Evolutionary conservation across 2,888 invertebrate species (phyloP).

Genomic region (Trichogramma dendrolimi): DNA sequence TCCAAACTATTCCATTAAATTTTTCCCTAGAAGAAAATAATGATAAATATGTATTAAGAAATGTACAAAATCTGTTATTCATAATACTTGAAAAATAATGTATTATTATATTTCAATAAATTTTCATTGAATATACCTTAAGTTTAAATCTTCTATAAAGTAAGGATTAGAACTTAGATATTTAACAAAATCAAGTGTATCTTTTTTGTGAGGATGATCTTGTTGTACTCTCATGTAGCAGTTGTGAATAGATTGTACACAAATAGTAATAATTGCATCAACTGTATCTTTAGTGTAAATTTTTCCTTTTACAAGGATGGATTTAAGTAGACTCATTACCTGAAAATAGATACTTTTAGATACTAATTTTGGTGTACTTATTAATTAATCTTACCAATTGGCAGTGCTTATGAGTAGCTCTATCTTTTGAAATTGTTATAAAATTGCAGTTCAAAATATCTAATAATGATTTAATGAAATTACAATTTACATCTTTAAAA

Average conservation of each 20-base stretch:
- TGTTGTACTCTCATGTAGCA: constrained; percentile 46
- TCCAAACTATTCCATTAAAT: constrained; percentile 33
- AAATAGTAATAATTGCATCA: constrained; percentile 40
- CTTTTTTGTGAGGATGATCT: constrained; percentile 43
- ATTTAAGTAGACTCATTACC: constrained; percentile 43
- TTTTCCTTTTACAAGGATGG: constrained; percentile 37
- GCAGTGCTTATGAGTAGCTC: constrained; percentile 43
- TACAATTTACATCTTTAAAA: constrained; percentile 39
- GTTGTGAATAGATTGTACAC: constrained; percentile 36
- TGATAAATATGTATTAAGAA: too few relatives aligned
- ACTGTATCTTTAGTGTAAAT: constrained; percentile 33
- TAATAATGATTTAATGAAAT: constrained; percentile 39
- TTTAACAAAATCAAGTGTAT: constrained; percentile 41
- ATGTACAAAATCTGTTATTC: constrained; percentile 9
- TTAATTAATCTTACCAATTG: constrained; percentile 38
- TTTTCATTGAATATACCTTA: constrained; percentile 34
- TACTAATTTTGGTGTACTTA: background rate
- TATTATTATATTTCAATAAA: constrained; percentile 2
- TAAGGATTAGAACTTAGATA: constrained; percentile 37
- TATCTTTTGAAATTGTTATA: constrained; percentile 38
- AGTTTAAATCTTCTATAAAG: constrained; percentile 35
- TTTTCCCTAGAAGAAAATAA: constrained; percentile 36
- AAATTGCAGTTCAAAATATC: constrained; percentile 41
- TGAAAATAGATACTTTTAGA: constrained; percentile 26
- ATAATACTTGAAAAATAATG: constrained; percentile 3